These are phyloP conservation scores for Myiopsitta monachus DNA, from an alignment of 2,113 vertebrate genomes.

Conservation along the genomic window DNA sequence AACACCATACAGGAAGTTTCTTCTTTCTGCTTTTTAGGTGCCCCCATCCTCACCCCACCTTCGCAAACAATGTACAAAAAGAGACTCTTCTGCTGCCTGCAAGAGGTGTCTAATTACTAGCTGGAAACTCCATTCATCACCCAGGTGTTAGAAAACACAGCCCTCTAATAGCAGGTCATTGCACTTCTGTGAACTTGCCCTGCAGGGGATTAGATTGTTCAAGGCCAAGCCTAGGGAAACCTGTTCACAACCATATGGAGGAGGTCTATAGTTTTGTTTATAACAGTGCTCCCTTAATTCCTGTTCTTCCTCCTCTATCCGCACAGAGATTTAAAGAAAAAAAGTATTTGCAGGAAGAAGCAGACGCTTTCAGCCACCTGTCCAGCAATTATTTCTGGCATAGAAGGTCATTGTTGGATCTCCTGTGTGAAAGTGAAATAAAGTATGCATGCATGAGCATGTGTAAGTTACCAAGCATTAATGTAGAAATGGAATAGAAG, in stretches of 20 bases:
- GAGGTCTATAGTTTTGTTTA: not conserved
- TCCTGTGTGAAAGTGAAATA: not conserved
- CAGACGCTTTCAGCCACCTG: conserved; percentile 5
- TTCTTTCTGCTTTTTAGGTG: not conserved
- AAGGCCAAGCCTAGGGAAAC: not conserved
- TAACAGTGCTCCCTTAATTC: not conserved
- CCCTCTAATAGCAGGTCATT: conserved; percentile 3
- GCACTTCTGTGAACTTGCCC: conserved; percentile 24
- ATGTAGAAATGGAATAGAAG: not conserved
- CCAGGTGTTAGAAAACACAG: conserved; percentile 59
- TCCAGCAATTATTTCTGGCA: not conserved
- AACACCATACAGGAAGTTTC: not conserved
- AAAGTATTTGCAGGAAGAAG: not conserved
- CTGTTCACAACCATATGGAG: not conserved
- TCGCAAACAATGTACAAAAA: conserved; percentile 38
- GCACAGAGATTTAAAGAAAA: not conserved
- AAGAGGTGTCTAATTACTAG: conserved; percentile 44
- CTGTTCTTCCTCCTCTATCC: not conserved
- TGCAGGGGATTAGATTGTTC: not conserved
- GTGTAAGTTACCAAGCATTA: not conserved
- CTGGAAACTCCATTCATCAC: conserved; percentile 50
- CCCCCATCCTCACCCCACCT: not conserved
- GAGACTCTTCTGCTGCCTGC: conserved; percentile 14
- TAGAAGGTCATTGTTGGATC: not conserved
- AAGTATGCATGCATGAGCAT: not conserved